A percentile compares a stretch with the other conserved stretches of the same genome.
phyloP scores from a whole-genome alignment of 2,888 invertebrate genomes.

The Cephus sareptanus region DNA sequence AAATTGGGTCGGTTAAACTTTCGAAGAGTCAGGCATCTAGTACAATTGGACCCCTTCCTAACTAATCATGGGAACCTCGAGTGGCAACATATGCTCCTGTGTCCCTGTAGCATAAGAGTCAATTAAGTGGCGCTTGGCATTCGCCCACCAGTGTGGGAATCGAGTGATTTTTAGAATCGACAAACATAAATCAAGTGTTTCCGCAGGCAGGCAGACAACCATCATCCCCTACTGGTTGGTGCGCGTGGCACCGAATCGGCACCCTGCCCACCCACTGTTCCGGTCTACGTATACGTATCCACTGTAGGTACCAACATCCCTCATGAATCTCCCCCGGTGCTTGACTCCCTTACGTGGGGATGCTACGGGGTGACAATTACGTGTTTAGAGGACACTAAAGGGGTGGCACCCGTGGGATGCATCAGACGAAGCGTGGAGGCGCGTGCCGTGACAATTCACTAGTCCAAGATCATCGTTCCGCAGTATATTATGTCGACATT shows the following conservation, averaged over 20 bases:
- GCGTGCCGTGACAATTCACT: constrained; percentile 51
- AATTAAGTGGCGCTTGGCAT: constrained; percentile 38
- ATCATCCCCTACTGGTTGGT: constrained; percentile 21
- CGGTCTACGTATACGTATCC: constrained; percentile 17
- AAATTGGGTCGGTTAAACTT: neutral
- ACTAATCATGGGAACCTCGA: constrained; percentile 52
- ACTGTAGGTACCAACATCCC: neutral
- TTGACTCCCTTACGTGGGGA: neutral
- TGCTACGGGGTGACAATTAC: constrained; percentile 55
- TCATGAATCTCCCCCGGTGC: neutral
- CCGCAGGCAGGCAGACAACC: constrained; percentile 15
- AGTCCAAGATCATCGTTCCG: constrained; percentile 38
- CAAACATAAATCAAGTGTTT: constrained; percentile 58
- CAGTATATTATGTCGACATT: constrained; percentile 35
- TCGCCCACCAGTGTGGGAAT: constrained; percentile 49
- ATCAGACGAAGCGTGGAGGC: constrained; percentile 43
- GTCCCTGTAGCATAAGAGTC: constrained; percentile 31
- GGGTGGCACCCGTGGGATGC: constrained; percentile 53
- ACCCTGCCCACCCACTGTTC: constrained; percentile 34
- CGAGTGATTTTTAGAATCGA: constrained; percentile 55
- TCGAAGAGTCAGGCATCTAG: neutral
- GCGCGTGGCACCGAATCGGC: constrained; percentile 8
- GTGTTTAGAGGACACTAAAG: constrained; percentile 56
- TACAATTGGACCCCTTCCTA: neutral
- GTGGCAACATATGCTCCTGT: constrained; percentile 49